phyloP scores from a whole-genome alignment of 2,113 vertebrate species.

The Pteropus alecto region DNA sequence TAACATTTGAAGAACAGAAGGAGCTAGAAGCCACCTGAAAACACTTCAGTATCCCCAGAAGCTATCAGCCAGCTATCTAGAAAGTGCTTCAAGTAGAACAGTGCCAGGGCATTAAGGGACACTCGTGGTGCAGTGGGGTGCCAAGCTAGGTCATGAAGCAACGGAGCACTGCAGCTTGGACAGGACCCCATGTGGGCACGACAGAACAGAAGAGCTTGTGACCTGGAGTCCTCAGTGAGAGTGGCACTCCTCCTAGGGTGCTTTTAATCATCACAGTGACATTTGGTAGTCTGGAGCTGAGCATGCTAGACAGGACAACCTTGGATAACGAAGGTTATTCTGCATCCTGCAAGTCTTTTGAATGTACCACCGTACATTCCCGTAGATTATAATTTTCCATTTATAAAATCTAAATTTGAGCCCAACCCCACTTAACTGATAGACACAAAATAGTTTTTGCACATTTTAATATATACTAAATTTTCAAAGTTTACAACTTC shows the following conservation, averaged over 20 bases:
- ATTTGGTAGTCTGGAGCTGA: not conserved
- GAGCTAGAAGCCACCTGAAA: not conserved
- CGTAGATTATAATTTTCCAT: not conserved
- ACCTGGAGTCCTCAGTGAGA: not conserved
- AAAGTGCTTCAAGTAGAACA: not conserved
- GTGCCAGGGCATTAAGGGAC: not conserved
- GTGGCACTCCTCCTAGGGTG: accelerated
- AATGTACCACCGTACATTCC: not conserved
- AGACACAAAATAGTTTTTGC: not conserved
- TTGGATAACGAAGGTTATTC: not conserved
- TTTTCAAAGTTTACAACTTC: not conserved
- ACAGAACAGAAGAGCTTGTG: too few relatives aligned
- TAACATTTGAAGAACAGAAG: not conserved
- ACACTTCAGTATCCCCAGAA: not conserved
- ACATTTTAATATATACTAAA: not conserved
- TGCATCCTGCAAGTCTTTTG: not conserved
- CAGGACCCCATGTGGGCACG: not conserved
- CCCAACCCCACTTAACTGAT: not conserved
- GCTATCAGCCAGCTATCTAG: not conserved
- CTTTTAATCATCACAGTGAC: not conserved
- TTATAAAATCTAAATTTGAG: not conserved
- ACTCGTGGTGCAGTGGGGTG: accelerated
- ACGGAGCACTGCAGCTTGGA: not conserved
- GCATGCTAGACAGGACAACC: not conserved
- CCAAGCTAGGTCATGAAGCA: not conserved